Evolutionary conservation across 1,140 invertebrate species (phyloP), one percentile per base, ranked within the genome.

Genomic region (Eriosoma lanigerum): DNA sequence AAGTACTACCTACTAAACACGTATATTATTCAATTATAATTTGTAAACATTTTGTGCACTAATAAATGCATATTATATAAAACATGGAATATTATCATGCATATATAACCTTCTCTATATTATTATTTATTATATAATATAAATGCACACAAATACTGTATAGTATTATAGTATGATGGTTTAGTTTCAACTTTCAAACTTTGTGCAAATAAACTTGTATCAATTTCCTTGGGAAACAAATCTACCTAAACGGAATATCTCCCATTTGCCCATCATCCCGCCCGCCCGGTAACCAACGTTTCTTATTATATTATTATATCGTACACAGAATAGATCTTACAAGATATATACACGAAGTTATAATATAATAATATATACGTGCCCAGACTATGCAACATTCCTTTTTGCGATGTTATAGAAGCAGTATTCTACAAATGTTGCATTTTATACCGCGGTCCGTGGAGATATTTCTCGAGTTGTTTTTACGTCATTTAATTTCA

Each of bases 181-280:
- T 68, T 68, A 68, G 66, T 68, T 68, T 68, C 66, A 48, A 68
- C 38, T 68, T 68, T 68, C 66, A 48, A 68, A 68, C 38, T 68
- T 68, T 68, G 48, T 68, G 66, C 21, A 68, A 68, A 68, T 68
- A 68, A 68, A 68, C 66, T 68, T 48, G 66, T 68, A 48, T 68
- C 66, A 68, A 68, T 68, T 68, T 68, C 66, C 66, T 68, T 44
- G 66, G 44, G 44, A 68, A 68, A 68, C 66, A 48, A 68, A 68
- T 48, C 66, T 68, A 68, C 66, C 66, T 68, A 68, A 68, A 68
- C 38, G 54, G 54, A 58, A 26, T 58, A 54, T 58, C 21, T 24
- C 54, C 10, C 12, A 8, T 24, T 8, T 26, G n/a, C 38, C 38
- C n/a, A n/a, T 26, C n/a, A n/a, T 26, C 66, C 44, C 4, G 44